Base-by-base conservation (phyloP, 2,797 vertebrate genomes). In the Spheniscus humboldti region DNA sequence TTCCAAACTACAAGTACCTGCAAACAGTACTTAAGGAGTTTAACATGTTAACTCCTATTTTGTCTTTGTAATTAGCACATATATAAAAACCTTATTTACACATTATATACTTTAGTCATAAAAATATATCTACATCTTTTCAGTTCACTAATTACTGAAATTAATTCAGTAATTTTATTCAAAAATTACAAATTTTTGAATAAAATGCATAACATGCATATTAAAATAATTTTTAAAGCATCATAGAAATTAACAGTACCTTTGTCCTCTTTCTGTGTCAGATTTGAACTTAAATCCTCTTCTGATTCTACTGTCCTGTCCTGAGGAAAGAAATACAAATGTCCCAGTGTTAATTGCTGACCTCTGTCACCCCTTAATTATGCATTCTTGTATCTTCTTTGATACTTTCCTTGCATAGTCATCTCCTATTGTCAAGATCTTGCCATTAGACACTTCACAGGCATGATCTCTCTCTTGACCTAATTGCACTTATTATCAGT, bases 31-130 rank as follows among this genome's bases (percentile, higher is more conserved):
- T 91, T 92, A 55, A 86, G 33, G 55, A 13, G 0, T 94, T 96
- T 92, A 95, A 95, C 64, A 72, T 91, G 64, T 95, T 95, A 95
- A 79, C 48, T 84, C 28, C 78, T 84, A 76, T n/a, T 93, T 93
- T 91, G 24, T 92, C 66, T 64, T 92, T 84, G 41, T 37, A 56
- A 93, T 89, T 92, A 87, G 4, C 45, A 88, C 28, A 28, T 76
- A 57, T 28, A 71, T 28, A 55, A 56, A 88, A 85, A 53, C 14
- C 13, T 48, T 5, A 69, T 71, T 88, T 85, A 50, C 18, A 64
- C 11, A 18, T 52, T 59, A 37, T n/a, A 64, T 35, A 30, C 11
- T 87, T 77, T 13, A 75, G 30, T 78, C 17, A 67, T 77, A 78
- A 88, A 95, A 83, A 71, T 5, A 43, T 56, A 89, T 41, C 12